phyloP scores from a whole-genome alignment of 2,888 invertebrate genomes.

The Sinelater perroti region DNA sequence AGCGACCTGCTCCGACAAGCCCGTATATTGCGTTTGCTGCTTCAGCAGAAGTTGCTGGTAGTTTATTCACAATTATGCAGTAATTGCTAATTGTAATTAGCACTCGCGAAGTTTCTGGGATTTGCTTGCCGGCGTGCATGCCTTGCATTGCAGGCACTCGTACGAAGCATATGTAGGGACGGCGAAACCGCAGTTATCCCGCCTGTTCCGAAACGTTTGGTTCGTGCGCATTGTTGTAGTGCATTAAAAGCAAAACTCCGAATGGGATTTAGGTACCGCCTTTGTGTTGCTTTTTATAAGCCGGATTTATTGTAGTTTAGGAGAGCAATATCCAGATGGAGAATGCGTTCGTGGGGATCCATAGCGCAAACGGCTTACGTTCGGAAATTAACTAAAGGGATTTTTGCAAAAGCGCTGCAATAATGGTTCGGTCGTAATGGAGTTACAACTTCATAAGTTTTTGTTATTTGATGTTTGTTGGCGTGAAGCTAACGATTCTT shows the following conservation, averaged over 20 bases:
- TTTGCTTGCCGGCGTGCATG: slow-evolving; percentile 1
- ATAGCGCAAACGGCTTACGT: no score
- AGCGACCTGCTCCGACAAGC: no score
- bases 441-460: no score
- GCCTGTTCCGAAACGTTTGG: neutral
- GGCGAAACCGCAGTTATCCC: neutral
- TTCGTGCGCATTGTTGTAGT: neutral
- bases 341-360: no score
- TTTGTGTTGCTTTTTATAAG: neutral
- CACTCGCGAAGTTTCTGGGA: slow-evolving; percentile 24
- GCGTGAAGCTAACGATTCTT: no score
- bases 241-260: neutral
- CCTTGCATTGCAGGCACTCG: neutral
- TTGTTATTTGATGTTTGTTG: no score
- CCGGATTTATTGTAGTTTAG: no score
- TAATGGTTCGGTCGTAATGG: no score
- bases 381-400: no score
- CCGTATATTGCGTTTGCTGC: slow-evolving; percentile 5
- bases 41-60: slow-evolving; percentile 30
- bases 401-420: no score
- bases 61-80: slow-evolving; percentile 38
- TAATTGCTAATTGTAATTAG: slow-evolving; percentile 40
- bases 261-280: neutral
- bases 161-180: slow-evolving; percentile 1
- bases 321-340: no score